A percentile compares a stretch with the other conserved stretches of the same genome.
These are phyloP conservation scores for Hyles lineata DNA, from an alignment of 2,888 invertebrate species.

Conservation along the genomic window DNA sequence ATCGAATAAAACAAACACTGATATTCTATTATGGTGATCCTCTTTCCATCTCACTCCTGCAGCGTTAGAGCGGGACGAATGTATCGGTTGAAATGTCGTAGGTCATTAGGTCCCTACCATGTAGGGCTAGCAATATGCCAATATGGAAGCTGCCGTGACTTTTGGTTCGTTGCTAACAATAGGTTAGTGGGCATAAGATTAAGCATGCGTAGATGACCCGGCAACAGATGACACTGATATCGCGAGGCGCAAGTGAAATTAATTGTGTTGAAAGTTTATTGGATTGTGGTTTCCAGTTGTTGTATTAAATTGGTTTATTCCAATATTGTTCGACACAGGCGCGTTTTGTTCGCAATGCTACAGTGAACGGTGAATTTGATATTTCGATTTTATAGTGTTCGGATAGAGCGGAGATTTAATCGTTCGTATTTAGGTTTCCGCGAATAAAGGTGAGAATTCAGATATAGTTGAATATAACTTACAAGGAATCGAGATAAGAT, in stretches of 20 bases:
- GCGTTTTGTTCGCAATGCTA: conserved; percentile 10
- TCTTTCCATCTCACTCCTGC: conserved; percentile 59
- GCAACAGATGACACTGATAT: conserved; percentile 74
- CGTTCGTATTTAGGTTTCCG: conserved; percentile 4
- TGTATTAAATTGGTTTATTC: conserved; percentile 28
- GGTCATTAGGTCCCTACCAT: conserved; percentile 83
- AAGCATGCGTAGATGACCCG: conserved; percentile 72
- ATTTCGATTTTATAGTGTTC: conserved; percentile 5
- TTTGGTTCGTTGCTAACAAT: conserved; percentile 74
- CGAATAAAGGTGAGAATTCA: conserved; percentile 15
- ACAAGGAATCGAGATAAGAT: conserved; percentile 13
- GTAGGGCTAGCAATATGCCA: conserved; percentile 83
- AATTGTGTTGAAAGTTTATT: conserved; percentile 52
- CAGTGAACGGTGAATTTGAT: conserved; percentile 10
- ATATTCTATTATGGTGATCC: conserved; percentile 80
- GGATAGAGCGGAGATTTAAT: conserved; percentile 12
- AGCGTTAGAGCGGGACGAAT: conserved; percentile 59
- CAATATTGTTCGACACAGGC: conserved; percentile 28
- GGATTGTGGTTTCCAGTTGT: conserved; percentile 15
- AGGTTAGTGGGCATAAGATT: conserved; percentile 69
- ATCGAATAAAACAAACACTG: conserved; percentile 79
- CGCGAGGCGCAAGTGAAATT: conserved; percentile 48
- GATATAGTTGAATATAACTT: conserved; percentile 9
- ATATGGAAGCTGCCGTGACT: conserved; percentile 82
- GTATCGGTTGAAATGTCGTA: conserved; percentile 82